phyloP scores from a whole-genome alignment of 2,888 invertebrate species.

The Lepidocyrtoides sp. region DNA sequence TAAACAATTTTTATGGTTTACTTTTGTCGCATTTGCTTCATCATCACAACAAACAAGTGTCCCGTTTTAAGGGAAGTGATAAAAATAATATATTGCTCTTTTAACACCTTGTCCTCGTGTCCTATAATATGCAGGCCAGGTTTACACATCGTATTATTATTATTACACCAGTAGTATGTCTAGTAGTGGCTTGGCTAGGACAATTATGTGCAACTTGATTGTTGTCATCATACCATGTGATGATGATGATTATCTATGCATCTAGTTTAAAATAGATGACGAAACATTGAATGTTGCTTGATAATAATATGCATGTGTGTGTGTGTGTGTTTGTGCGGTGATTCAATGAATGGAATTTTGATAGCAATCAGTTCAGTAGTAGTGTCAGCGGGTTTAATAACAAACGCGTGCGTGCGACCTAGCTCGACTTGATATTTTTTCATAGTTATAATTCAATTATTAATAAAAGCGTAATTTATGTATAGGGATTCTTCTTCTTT shows the following conservation, averaged over 20 bases:
- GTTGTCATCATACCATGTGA: too few species aligned
- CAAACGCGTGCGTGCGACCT: constrained; percentile 21
- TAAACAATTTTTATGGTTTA: too few species aligned
- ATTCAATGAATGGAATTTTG: background rate
- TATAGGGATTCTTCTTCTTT: too few species aligned
- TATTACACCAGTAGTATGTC: background rate
- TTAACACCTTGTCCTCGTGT: constrained; percentile 27
- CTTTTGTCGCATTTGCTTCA: too few species aligned
- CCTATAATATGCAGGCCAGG: constrained; percentile 32
- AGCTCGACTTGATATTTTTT: background rate
- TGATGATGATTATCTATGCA: background rate
- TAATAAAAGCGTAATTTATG: background rate
- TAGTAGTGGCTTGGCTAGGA: background rate
- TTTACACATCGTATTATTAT: background rate
- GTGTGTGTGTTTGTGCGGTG: too few species aligned
- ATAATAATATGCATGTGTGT: too few species aligned
- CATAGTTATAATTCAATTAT: background rate
- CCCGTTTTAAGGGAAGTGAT: constrained; percentile 47
- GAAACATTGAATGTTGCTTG: background rate
- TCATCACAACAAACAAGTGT: background rate
- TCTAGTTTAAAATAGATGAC: constrained; percentile 7
- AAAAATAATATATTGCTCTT: background rate
- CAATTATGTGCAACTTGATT: background rate
- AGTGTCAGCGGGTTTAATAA: background rate
- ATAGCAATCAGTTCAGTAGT: background rate